Conservation (phyloP, 2,113 vertebrate genomes). For the Callionymus lyra region DNA sequence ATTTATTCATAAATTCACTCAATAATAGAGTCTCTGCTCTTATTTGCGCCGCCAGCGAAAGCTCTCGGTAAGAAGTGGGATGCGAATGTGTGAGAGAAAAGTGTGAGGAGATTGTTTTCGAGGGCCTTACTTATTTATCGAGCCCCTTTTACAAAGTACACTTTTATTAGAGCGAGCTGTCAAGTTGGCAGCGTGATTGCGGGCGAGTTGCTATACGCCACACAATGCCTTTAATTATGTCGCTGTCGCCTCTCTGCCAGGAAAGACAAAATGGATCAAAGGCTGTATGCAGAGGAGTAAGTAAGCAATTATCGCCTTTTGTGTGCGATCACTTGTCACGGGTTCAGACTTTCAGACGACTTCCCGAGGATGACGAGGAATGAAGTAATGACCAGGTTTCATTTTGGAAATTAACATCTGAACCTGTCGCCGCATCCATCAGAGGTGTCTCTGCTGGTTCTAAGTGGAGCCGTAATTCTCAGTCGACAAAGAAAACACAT, state of each 20-base stretch:
- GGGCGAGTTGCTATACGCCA: conserved; percentile 29
- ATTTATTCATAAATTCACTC: conserved; percentile 52
- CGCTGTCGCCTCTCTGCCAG: conserved; percentile 46
- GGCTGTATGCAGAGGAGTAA: conserved; percentile 42
- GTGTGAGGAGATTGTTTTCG: conserved; percentile 28
- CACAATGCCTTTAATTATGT: conserved; percentile 65
- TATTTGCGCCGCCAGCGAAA: conserved; percentile 22
- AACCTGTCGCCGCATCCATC: no score
- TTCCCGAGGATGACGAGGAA: neutral
- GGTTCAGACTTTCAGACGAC: no score
- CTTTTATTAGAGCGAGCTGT: conserved; percentile 48
- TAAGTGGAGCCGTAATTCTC: no score
- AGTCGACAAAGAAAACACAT: no score
- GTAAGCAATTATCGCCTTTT: conserved; percentile 60
- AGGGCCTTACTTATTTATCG: conserved; percentile 48
- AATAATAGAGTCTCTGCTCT: conserved; percentile 34
- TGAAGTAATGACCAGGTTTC: conserved; percentile 19
- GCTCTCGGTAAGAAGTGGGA: conserved; percentile 16
- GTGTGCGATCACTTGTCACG: conserved; percentile 38
- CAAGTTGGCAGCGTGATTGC: conserved; percentile 38
- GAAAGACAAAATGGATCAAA: conserved; percentile 54
- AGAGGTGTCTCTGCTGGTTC: no score
- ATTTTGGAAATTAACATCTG: no score
- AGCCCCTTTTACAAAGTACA: conserved; percentile 25
- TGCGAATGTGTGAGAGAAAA: conserved; percentile 17